These are phyloP conservation scores for Ptychochromis oligacanthus DNA, from an alignment of 2,113 vertebrate genomes.

Conservation along the genomic window DNA sequence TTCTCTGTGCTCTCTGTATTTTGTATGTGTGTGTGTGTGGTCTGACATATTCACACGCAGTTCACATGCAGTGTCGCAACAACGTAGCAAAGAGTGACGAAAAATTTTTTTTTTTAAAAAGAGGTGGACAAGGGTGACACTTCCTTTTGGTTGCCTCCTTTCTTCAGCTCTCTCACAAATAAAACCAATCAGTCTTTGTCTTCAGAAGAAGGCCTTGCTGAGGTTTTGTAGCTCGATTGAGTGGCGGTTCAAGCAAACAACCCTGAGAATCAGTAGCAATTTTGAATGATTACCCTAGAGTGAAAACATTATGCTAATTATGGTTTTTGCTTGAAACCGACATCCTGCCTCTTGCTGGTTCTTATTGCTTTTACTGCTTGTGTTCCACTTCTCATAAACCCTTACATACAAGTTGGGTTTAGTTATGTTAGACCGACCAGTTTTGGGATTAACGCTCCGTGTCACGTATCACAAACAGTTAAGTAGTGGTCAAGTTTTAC, in stretches of 20 bases:
- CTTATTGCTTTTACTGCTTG: background rate
- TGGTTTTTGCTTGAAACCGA: constrained; percentile 1
- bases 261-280: background rate
- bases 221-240: background rate
- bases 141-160: background rate
- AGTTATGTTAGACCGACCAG: background rate
- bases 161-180: background rate
- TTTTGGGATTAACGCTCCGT: background rate
- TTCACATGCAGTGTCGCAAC: background rate
- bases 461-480: background rate
- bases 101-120: too few species aligned
- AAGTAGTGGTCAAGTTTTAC: background rate
- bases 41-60: constrained; percentile 11
- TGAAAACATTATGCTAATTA: constrained; percentile 4
- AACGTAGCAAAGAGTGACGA: background rate
- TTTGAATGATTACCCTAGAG: background rate
- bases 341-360: background rate
- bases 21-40: constrained; percentile 21
- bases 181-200: background rate
- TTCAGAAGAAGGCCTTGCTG: background rate
- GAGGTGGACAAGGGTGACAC: background rate
- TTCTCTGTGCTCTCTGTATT: background rate
- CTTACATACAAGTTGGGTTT: background rate
- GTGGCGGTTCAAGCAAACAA: background rate
- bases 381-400: background rate